A percentile compares a stretch with the other conserved stretches of the same genome.
phyloP scores from a whole-genome alignment of 2,797 vertebrate genomes.

The Steatocranus sp. region DNA sequence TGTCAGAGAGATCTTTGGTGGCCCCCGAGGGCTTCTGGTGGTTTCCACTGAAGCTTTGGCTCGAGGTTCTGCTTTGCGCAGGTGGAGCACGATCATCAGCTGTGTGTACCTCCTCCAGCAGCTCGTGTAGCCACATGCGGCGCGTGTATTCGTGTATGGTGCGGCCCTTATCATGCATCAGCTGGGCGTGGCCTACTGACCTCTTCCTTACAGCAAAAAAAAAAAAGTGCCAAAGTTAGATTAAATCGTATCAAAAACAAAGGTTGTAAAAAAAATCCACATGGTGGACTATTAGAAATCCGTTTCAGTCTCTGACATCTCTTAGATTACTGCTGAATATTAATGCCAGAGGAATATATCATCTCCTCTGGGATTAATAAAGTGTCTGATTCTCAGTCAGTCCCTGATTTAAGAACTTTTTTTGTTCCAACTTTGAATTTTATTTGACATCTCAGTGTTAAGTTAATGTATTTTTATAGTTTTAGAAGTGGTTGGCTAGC shows the following conservation, averaged over 20 bases:
- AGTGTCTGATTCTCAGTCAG: not conserved
- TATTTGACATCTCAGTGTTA: not conserved
- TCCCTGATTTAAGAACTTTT: not conserved
- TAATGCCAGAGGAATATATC: not conserved
- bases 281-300: not conserved
- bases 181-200: slow-evolving; percentile 85
- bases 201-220: slow-evolving; percentile 63
- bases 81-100: slow-evolving; percentile 80
- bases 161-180: slow-evolving; percentile 92
- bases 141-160: slow-evolving; percentile 88
- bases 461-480: not conserved
- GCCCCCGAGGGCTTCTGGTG: slow-evolving; percentile 84
- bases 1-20: slow-evolving; percentile 84
- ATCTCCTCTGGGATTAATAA: not conserved
- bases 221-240: slow-evolving; percentile 42
- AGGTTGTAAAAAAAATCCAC: not conserved
- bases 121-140: slow-evolving; percentile 85
- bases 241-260: not conserved
- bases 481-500: slow-evolving; percentile 8
- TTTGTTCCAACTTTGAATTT: not conserved
- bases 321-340: not conserved
- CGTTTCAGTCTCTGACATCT: not conserved
- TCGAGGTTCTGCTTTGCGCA: slow-evolving; percentile 52
- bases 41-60: slow-evolving; percentile 68
- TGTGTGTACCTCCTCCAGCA: slow-evolving; percentile 91